Base-by-base conservation (phyloP, 2,888 invertebrate species). In the Entomobrya multifasciata region DNA sequence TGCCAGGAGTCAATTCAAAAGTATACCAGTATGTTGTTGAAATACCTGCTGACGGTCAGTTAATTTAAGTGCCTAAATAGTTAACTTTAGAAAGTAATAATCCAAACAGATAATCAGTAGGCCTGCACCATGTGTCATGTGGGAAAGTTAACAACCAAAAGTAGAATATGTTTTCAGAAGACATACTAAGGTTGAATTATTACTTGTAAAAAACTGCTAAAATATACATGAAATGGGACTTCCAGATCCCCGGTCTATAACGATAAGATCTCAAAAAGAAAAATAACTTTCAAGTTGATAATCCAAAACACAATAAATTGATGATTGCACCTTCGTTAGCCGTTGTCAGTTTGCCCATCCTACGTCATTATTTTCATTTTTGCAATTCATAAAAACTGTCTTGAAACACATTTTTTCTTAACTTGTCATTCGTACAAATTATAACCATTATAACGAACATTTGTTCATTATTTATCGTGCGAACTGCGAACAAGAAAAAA, bases 391-490 rank as follows among this genome's bases (percentile, higher is more conserved):
- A 67, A 44, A 41, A 22, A 41, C 20, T 44, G 22, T 65, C 17
- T 15, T 30, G 6, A 67, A 27, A 44, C 22, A 44, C 11, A 44
- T 22, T 44, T 10, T 3, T 67, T 30, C 30, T 49, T 52, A 77
- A 60, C 36, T 25, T 77, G 77, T 77, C 77, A 57, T 57, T 57
- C 60, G 36, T 41, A 44, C 27, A 44, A 60, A 27, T 77, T 77
- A 78, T 60, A 27, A 20, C 44, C 10, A 65, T 60, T 65, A 78
- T 44, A 67, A 67, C 30, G 44, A 78, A 44, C n/a, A 78, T 62
- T 62, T 47, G 65, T 77, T 44, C 20, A 41, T 57, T 62, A 62
- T 27, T 47, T n/a, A 55, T 20, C 67, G 41, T 78, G 62, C 65
- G 47, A 78, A 78, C n/a, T n/a, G n/a, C n/a, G n/a, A n/a, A n/a